These are phyloP conservation scores for Anthrax anthrax DNA, from an alignment of 2,888 invertebrate genomes.

Conservation along the genomic window DNA sequence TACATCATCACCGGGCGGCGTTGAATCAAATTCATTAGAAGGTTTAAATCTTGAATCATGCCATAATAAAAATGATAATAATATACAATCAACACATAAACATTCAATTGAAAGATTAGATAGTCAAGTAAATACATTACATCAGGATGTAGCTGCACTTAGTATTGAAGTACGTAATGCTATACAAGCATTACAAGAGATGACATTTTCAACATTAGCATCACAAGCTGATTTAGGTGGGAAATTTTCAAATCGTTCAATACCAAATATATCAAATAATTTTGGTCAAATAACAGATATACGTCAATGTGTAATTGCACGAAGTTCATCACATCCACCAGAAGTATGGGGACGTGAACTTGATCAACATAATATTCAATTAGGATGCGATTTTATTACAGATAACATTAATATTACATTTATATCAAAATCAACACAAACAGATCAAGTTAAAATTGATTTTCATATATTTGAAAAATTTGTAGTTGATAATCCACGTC, in stretches of 20 bases:
- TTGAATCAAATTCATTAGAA: conserved; percentile 44
- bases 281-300: conserved; percentile 25
- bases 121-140: conserved; percentile 65
- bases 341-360: conserved; percentile 67
- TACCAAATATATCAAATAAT: conserved; percentile 54
- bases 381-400: too few species aligned
- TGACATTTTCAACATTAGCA: conserved; percentile 45
- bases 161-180: conserved; percentile 76
- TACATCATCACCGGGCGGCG: conserved; percentile 36
- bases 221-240: conserved; percentile 33
- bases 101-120: conserved; percentile 56
- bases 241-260: conserved; percentile 65
- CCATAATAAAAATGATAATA: conserved; percentile 13
- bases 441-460: conserved; percentile 29
- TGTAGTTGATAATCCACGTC: conserved; percentile 56
- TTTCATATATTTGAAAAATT: conserved; percentile 31
- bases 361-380: conserved; percentile 12
- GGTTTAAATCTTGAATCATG: conserved; percentile 42
- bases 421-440: conserved; percentile 24
- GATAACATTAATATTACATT: not conserved
- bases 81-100: conserved; percentile 22
- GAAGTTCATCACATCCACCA: conserved; percentile 72
- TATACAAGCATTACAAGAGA: conserved; percentile 69
- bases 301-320: conserved; percentile 41
- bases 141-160: conserved; percentile 73